Evolutionary conservation across 2,113 vertebrate species (phyloP), one percentile per base, ranked within the genome.

Genomic region (Erythrocercus mccallii): DNA sequence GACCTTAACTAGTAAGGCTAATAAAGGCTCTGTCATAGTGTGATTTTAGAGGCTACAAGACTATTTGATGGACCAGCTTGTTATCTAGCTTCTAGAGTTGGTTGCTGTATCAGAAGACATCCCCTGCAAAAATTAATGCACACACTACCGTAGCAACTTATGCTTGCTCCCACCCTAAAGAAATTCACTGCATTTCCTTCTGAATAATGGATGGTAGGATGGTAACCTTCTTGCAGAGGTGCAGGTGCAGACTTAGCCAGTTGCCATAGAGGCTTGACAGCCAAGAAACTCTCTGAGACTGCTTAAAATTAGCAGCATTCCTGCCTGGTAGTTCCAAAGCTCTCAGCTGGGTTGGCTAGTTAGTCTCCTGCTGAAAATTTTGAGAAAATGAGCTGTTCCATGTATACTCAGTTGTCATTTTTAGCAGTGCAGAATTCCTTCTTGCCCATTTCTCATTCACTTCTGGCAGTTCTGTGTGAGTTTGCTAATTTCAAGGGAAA

Each of bases 251-350:
- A 42, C 62, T 76, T 62, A 90, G 45, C n/a, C 84, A 80, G 54
- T 91, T 95, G 45, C 91, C 74, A 79, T 65, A 91, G 84, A 57
- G 77, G 57, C 70, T 69, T 89, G 84, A 91, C 62, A 91, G 93
- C 91, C 93, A 95, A 92, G 70, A 80, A 76, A 65, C 31, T 65
- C 73, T 83, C 47, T n/a, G 48, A 69, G 66, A 66, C 70, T 62
- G 42, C 50, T 92, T 87, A 92, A 94, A 87, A 90, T 86, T 83
- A 93, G 79, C 76, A 92, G 24, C 47, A 40, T 80, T 93, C 24
- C 72, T 66, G 64, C 61, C 58, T 85, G 42, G n/a, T n/a, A 76
- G 57, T 25, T 94, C 84, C 37, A 92, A 85, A 91, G 54, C 78
- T 92, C 47, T 95, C 50, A 87, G 33, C 38, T 89, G 50, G 61